Evolutionary conservation across 2,888 invertebrate species (phyloP).

Genomic region (Conistra vaccinii): DNA sequence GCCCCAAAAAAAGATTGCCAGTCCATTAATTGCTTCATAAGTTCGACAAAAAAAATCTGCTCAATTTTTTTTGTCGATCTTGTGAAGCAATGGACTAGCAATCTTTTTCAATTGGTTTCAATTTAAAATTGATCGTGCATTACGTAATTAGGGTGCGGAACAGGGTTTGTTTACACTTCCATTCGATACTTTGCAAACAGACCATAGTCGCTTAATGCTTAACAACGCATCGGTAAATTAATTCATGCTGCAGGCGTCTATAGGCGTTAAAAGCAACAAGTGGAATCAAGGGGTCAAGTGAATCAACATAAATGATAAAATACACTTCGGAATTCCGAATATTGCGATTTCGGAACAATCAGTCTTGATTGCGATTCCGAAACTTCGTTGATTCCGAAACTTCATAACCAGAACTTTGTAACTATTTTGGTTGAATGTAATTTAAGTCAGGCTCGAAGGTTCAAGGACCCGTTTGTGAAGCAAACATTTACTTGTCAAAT

Average conservation of each 20-base stretch:
- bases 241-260: not conserved
- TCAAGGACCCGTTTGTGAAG: not conserved
- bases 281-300: slow-evolving; percentile 39
- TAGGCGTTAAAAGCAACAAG: slow-evolving; percentile 16
- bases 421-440: slow-evolving; percentile 41
- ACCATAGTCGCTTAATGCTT: not conserved
- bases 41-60: too few relatives aligned
- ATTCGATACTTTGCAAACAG: too few relatives aligned
- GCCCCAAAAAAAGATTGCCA: too few relatives aligned
- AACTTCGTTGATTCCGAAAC: slow-evolving; percentile 46
- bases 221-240: not conserved
- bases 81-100: too few relatives aligned
- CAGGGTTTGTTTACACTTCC: too few relatives aligned
- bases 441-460: slow-evolving; percentile 10
- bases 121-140: too few relatives aligned
- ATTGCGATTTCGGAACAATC: slow-evolving; percentile 43
- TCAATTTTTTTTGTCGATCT: too few relatives aligned
- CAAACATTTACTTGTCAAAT: not conserved
- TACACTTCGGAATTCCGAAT: slow-evolving; percentile 33
- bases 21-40: too few relatives aligned
- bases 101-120: too few relatives aligned
- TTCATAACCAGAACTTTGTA: slow-evolving; percentile 50
- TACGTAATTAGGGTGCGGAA: too few relatives aligned
- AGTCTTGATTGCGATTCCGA: slow-evolving; percentile 47
- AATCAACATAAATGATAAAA: slow-evolving; percentile 44